Conservation (phyloP, 2,113 vertebrate genomes). For the Carassius carassius region DNA sequence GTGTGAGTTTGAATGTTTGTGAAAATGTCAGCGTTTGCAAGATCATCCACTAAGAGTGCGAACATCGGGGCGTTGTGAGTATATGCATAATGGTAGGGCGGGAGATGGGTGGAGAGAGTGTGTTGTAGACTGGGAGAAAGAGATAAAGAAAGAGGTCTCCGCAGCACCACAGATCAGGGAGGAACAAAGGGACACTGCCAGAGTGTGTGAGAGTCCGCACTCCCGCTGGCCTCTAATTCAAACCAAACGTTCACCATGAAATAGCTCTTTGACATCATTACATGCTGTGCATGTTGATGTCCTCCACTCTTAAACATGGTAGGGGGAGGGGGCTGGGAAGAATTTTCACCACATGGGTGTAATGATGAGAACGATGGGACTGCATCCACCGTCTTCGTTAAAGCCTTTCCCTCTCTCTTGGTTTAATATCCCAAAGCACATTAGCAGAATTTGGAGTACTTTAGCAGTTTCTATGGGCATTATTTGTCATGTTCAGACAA, state of each 20-base stretch:
- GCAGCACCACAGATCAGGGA: constrained; percentile 52
- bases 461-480: constrained; percentile 24
- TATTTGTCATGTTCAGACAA: constrained; percentile 37
- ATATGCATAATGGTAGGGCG: constrained; percentile 45
- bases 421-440: constrained; percentile 30
- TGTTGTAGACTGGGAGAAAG: constrained; percentile 20
- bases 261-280: constrained; percentile 68
- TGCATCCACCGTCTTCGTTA: constrained; percentile 40
- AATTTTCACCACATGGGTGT: constrained; percentile 57
- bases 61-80: constrained; percentile 32
- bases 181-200: constrained; percentile 59
- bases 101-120: constrained; percentile 32
- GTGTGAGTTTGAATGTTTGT: constrained; percentile 4
- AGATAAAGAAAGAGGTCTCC: constrained; percentile 46
- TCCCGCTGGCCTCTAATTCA: constrained; percentile 68
- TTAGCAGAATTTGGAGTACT: constrained; percentile 18
- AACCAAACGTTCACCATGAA: constrained; percentile 66
- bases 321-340: constrained; percentile 38
- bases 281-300: constrained; percentile 64
- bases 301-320: constrained; percentile 58
- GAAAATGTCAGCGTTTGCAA: constrained; percentile 36
- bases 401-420: constrained; percentile 6
- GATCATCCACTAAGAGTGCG: constrained; percentile 36
- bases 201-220: constrained; percentile 55
- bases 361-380: constrained; percentile 47